Conservation (phyloP, 2,113 vertebrate species). For the Zeus faber region DNA sequence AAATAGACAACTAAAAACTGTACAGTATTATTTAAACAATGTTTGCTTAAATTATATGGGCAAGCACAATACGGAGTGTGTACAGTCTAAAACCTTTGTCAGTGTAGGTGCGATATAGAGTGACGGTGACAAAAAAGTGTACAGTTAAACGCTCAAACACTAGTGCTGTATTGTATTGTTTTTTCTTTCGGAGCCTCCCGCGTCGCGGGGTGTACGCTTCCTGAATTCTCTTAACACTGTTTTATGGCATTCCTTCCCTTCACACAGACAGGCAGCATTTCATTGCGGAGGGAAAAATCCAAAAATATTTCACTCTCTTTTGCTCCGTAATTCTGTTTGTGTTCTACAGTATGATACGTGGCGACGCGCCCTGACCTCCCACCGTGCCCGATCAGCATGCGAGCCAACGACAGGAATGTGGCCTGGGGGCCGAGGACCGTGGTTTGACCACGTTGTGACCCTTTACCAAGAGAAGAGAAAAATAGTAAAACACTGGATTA, state of each 20-base stretch:
- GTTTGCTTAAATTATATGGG: slow-evolving; percentile 47
- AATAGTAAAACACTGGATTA: too few relatives aligned
- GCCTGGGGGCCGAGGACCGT: too few relatives aligned
- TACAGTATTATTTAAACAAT: slow-evolving; percentile 48
- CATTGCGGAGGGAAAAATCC: neutral
- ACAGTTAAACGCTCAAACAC: slow-evolving; percentile 33
- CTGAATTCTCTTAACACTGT: slow-evolving; percentile 42
- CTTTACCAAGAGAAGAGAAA: too few relatives aligned
- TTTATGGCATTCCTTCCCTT: slow-evolving; percentile 52
- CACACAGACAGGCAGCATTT: slow-evolving; percentile 25
- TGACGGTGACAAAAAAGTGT: slow-evolving; percentile 24
- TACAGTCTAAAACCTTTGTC: slow-evolving; percentile 30
- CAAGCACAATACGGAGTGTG: slow-evolving; percentile 42
- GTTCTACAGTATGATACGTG: too few relatives aligned
- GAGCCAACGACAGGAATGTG: too few relatives aligned
- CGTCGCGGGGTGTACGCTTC: slow-evolving; percentile 37
- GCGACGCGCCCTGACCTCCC: too few relatives aligned
- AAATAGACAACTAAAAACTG: slow-evolving; percentile 55
- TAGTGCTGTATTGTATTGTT: slow-evolving; percentile 29
- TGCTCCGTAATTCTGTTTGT: too few relatives aligned
- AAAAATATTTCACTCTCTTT: slow-evolving; percentile 13
- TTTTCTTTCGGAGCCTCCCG: slow-evolving; percentile 6
- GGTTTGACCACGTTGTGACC: too few relatives aligned
- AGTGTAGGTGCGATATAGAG: slow-evolving; percentile 34
- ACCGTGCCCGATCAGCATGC: too few relatives aligned